phyloP scores from a whole-genome alignment of 2,888 invertebrate genomes.

The Orthonevra nobilis region DNA sequence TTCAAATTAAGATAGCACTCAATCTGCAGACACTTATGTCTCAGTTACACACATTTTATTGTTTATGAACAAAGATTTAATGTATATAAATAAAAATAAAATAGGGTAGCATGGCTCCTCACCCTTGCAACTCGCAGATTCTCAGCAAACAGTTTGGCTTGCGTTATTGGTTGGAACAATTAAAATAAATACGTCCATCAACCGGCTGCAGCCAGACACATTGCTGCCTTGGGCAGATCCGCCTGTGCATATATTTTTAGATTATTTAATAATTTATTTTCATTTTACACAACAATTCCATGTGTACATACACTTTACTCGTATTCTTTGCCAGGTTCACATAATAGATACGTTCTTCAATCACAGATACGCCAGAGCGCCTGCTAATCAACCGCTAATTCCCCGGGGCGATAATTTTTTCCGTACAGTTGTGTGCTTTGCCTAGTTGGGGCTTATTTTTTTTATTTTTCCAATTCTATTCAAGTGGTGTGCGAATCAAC shows the following conservation, averaged over 20 bases:
- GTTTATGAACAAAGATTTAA: no score
- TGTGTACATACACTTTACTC: neutral
- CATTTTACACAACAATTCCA: slow-evolving; percentile 1
- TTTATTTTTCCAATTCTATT: no score
- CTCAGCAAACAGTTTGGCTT: neutral
- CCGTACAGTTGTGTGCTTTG: neutral
- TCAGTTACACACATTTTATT: no score
- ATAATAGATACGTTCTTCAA: slow-evolving; percentile 15
- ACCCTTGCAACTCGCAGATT: neutral
- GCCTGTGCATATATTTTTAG: slow-evolving; percentile 23
- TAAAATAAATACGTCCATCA: slow-evolving; percentile 32
- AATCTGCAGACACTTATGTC: no score
- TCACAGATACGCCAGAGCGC: slow-evolving; percentile 40
- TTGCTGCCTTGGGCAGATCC: slow-evolving; percentile 21
- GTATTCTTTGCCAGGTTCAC: neutral
- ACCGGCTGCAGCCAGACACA: slow-evolving; percentile 27
- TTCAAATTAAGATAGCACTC: no score
- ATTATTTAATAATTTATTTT: slow-evolving; percentile 37
- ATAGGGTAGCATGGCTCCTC: neutral
- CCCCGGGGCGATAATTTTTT: slow-evolving; percentile 17
- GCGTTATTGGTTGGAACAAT: slow-evolving; percentile 22
- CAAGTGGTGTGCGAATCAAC: slow-evolving; percentile 46
- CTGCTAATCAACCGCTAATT: slow-evolving; percentile 60
- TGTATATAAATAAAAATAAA: no score
- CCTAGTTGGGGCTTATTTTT: slow-evolving; percentile 19